These are phyloP conservation scores for Drosophila pseudoananassae DNA, from an alignment of 1,140 invertebrate species.

Conservation along the genomic window DNA sequence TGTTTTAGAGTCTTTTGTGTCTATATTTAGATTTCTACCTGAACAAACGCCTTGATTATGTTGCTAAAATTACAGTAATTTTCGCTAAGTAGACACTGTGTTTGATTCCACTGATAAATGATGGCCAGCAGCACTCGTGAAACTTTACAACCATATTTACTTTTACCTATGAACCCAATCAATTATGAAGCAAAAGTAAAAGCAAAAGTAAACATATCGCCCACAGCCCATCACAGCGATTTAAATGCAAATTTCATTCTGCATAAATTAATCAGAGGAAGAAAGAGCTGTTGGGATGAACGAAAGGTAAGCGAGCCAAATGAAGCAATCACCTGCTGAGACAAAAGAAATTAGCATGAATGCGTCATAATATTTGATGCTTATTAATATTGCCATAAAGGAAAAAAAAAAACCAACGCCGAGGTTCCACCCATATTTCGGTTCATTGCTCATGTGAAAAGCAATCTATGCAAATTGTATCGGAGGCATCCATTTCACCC, in stretches of 20 bases:
- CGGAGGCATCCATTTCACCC: background rate
- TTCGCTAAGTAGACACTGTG: slow-evolving; percentile 64
- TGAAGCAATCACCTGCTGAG: slow-evolving; percentile 61
- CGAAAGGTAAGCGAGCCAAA: slow-evolving; percentile 29
- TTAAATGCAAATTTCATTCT: slow-evolving; percentile 75
- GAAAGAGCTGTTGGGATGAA: slow-evolving; percentile 12
- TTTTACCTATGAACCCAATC: slow-evolving; percentile 28
- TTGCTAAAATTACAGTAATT: slow-evolving; percentile 78
- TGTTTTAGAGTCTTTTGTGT: slow-evolving; percentile 75
- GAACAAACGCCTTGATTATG: slow-evolving; percentile 69
- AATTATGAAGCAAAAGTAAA: slow-evolving; percentile 56
- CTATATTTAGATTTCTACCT: slow-evolving; percentile 72
- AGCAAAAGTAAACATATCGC: slow-evolving; percentile 74
- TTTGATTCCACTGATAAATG: slow-evolving; percentile 50
- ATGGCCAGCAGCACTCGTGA: slow-evolving; percentile 1
- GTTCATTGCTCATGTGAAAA: slow-evolving; percentile 15
- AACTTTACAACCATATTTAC: slow-evolving; percentile 14
- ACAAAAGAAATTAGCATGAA: slow-evolving; percentile 67
- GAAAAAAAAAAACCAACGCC: background rate
- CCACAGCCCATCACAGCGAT: slow-evolving; percentile 31
- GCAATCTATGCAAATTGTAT: slow-evolving; percentile 48
- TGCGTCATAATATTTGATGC: slow-evolving; percentile 72
- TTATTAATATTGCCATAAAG: slow-evolving; percentile 68
- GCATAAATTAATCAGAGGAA: slow-evolving; percentile 64
- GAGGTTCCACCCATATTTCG: background rate